Conservation (phyloP, 2,888 invertebrate genomes). For the Ectobius pallidus region DNA sequence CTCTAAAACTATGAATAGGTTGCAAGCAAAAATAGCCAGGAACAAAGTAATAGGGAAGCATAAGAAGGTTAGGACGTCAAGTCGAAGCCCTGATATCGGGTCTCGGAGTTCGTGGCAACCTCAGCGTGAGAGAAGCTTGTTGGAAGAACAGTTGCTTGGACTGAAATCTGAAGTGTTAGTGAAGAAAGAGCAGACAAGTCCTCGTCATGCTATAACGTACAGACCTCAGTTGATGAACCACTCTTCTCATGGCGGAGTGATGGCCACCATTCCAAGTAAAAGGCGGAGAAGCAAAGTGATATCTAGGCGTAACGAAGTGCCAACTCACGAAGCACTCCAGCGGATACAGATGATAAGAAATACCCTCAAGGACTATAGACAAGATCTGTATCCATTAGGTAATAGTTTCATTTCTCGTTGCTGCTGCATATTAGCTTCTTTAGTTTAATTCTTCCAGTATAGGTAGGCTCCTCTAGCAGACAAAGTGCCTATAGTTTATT, state of each 20-base stretch:
- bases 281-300: slow-evolving; percentile 28
- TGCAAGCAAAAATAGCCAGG: slow-evolving; percentile 47
- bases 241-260: slow-evolving; percentile 16
- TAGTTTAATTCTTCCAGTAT: no score
- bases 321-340: slow-evolving; percentile 61
- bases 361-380: slow-evolving; percentile 46
- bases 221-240: slow-evolving; percentile 27
- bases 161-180: slow-evolving; percentile 38
- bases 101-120: slow-evolving; percentile 22
- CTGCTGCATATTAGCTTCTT: no score
- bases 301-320: slow-evolving; percentile 29
- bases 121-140: slow-evolving; percentile 41
- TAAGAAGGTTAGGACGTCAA: slow-evolving; percentile 41
- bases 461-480: no score
- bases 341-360: slow-evolving; percentile 59
- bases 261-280: slow-evolving; percentile 36
- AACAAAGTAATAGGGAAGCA: slow-evolving; percentile 48
- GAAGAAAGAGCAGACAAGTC: slow-evolving; percentile 35
- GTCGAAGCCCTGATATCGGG: slow-evolving; percentile 27
- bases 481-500: no score
- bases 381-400: slow-evolving; percentile 53
- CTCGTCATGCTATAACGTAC: slow-evolving; percentile 21
- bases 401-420: no score
- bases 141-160: slow-evolving; percentile 44
- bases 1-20: slow-evolving; percentile 47